Percentiles rank a stretch among this genome's conserved stretches.
These are phyloP conservation scores for Myrmophylax atrothorax DNA, from an alignment of 2,113 vertebrate genomes.

Conservation along the genomic window DNA sequence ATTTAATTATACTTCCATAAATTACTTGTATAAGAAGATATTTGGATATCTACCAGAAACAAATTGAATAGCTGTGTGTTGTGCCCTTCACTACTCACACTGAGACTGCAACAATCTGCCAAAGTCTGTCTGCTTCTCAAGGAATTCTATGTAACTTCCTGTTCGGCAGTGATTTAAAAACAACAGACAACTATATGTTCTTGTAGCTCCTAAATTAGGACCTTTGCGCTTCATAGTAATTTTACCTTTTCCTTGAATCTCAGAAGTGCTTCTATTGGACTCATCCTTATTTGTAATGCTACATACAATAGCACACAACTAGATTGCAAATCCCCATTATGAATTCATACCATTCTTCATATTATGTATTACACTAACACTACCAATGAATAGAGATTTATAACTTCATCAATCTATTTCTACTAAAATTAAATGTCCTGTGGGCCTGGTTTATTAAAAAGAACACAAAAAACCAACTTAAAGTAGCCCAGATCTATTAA, in stretches of 20 bases:
- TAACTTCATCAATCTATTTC: not conserved
- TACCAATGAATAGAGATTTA: not conserved
- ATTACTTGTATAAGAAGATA: not conserved
- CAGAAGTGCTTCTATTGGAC: not conserved
- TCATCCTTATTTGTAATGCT: not conserved
- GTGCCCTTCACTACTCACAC: not conserved
- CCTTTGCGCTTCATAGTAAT: not conserved
- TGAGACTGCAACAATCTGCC: not conserved
- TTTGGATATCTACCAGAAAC: not conserved
- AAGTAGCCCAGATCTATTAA: not conserved
- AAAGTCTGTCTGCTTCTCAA: not conserved
- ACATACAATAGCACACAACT: not conserved
- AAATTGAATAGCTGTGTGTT: not conserved
- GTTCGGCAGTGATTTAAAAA: not conserved
- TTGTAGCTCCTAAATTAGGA: slow-evolving; percentile 10
- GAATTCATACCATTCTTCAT: not conserved
- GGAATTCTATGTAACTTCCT: slow-evolving; percentile 18
- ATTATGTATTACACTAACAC: not conserved
- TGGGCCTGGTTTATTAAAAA: slow-evolving; percentile 21
- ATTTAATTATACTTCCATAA: not conserved
- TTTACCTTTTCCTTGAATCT: slow-evolving; percentile 17
- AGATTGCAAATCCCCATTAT: not conserved
- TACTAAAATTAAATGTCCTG: not conserved
- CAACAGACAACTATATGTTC: not conserved
- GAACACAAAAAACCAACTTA: not conserved